Conservation (phyloP, 2,888 invertebrate species). For the Tethea ocularis region DNA sequence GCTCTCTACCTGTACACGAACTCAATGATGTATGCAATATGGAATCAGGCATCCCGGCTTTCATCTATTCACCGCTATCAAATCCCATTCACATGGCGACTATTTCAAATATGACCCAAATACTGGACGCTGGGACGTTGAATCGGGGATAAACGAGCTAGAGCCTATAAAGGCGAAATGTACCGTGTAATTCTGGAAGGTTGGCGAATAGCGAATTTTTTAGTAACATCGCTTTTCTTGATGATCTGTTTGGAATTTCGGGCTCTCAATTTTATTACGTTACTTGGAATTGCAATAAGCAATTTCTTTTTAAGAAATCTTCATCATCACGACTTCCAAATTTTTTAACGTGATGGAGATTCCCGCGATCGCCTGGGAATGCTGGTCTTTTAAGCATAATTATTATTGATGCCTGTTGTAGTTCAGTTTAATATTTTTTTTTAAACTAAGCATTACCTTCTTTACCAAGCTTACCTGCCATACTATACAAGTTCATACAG, state of each 20-base stretch:
- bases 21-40: constrained; percentile 2
- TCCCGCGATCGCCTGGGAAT: no score
- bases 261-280: not conserved
- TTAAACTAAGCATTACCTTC: not conserved
- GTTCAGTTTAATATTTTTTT: no score
- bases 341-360: no score
- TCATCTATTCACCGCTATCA: constrained; percentile 33
- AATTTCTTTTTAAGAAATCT: no score
- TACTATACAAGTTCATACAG: no score
- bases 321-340: no score
- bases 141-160: constrained; percentile 7
- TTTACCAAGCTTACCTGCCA: no score
- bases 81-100: constrained; percentile 44
- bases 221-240: not conserved
- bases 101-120: constrained; percentile 56
- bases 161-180: constrained; percentile 9
- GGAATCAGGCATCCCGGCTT: constrained; percentile 9
- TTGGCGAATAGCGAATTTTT: not conserved
- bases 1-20: not conserved
- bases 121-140: constrained; percentile 33
- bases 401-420: no score
- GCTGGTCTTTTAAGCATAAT: no score
- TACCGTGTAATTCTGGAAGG: constrained; percentile 5
- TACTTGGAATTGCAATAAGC: not conserved
- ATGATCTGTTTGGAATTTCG: constrained; percentile 3